Evolutionary conservation across 2,888 invertebrate species (phyloP), one percentile per base, ranked within the genome.

Genomic region (Anthrax anthrax): DNA sequence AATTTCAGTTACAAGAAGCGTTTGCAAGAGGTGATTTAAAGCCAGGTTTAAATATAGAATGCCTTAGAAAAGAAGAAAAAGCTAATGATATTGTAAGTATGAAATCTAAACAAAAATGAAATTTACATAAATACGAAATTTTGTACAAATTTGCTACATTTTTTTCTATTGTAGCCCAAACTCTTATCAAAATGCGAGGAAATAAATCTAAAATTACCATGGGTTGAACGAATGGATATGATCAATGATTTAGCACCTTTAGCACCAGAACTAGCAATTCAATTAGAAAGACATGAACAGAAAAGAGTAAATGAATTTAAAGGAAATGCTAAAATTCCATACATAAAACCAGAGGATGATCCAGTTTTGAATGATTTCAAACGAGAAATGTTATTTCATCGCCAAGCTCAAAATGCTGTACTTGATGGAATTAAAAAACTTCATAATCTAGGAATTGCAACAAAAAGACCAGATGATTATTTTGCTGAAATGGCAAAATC

Each of bases 401-500:
- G 89, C 18, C 90, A 89, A 65, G 90, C 87, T 1, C 90, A 96
- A 62, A 78, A 84, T 18, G 82, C 95, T 0, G 89, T 89, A 1
- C 56, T 90, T 23, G 80, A 86, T 52, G 88, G 84, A 1, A 75
- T 97, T 18, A 79, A 80, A 40, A 76, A 76, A 54, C 70, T 98
- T 10, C 84, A 88, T 50, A 76, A 78, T 37, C 63, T 88, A 6
- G 80, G 80, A 18, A 70, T 95, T 41, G 72, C 78, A 1, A 94
- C 91, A 0, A 83, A 79, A 59, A 75, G 85, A 43, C 98, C 98
- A 0, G 87, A 89, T 47, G 97, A 97, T 67, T 98, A 94, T 66
- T 97, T 95, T 70, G 98, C 97, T 0, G 91, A 98, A 73, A 98
- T 98, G 98, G 92, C 91, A 0, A 98, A 98, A 67, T 76, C 88